Evolutionary conservation across 2,888 invertebrate genomes (phyloP), one percentile per base, ranked within the genome.

Genomic region (Caenorhabditis sulstoni): DNA sequence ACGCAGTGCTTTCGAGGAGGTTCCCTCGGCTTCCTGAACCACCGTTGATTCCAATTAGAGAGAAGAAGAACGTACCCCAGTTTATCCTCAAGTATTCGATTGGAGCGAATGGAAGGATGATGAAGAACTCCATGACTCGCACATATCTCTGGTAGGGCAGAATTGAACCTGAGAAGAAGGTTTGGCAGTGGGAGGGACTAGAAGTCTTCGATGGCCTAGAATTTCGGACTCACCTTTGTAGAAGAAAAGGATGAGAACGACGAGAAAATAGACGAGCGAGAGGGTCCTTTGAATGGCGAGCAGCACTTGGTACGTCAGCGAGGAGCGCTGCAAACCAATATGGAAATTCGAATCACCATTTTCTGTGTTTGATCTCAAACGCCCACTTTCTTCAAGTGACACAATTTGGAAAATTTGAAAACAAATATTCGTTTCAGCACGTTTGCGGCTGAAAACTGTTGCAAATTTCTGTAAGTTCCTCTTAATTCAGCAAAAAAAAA

Each of bases 61-160:
- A 58, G 18, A 23, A 5, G 9, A 7, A 44, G 12, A 11, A 22
- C 79, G 70, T 35, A 87, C 87, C 87, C 86, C 86, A 87, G 16
- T 77, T 64, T n/a, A 87, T 81, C 35, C 87, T 70, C 16, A 86
- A 55, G 20, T 82, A 81, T 71, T 87, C 87, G 12, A 87, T 79
- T 0, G 87, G 87, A 16, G 71, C 78, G 67, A 87, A 87, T 14
- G 82, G 65, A 1, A 82, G 16, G 18, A 86, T 68, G 14, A 87
- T 86, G 23, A 86, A 61, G 9, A 85, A 66, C 45, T 87, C 87
- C 64, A 83, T 80, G 18, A 86, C 64, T 14, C 85, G 73, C 4
- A 85, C 84, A 75, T 87, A 85, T 11, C 76, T 45, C 16, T 86
- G 83, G 53, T 84, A 85, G 8, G 84, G 80, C 11, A 85, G 65